phyloP scores from a whole-genome alignment of 2,888 invertebrate species.

The Agrotis segetum region DNA sequence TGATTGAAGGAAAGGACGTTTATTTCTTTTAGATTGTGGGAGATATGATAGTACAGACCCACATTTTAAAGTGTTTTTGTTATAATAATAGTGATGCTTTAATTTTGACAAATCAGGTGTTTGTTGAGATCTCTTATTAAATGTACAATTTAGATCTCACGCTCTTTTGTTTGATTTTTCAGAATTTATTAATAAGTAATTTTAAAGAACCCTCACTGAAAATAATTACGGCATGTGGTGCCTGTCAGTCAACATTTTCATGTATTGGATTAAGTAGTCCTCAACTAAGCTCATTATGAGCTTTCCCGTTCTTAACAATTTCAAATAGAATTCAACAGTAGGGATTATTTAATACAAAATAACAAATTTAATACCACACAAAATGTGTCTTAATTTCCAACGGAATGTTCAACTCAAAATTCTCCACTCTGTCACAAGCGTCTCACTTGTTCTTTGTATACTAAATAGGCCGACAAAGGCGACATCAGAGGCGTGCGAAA shows the following conservation, averaged over 20 bases:
- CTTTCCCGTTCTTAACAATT: too few species aligned
- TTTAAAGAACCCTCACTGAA: too few species aligned
- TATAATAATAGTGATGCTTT: too few species aligned
- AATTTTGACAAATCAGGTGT: too few species aligned
- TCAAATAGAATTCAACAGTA: neutral
- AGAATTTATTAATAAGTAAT: too few species aligned
- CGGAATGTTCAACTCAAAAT: neutral
- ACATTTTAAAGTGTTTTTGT: neutral
- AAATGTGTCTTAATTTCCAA: neutral
- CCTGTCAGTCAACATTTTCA: too few species aligned
- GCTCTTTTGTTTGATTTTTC: too few species aligned
- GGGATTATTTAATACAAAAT: neutral
- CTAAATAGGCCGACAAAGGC: conserved; percentile 63
- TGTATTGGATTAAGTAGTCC: too few species aligned
- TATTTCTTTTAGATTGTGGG: conserved; percentile 41
- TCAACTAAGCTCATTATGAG: neutral
- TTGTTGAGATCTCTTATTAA: too few species aligned
- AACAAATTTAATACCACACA: neutral
- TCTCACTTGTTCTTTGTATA: conserved; percentile 50
- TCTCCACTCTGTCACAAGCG: conserved; percentile 18
- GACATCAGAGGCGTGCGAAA: conserved; percentile 79
- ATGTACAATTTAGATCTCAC: too few species aligned
- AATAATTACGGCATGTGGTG: too few species aligned
- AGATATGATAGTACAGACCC: neutral
- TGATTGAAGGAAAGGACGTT: conserved; percentile 28